Base-by-base conservation (phyloP, 1,140 invertebrate species). In the Caenorhabditis brenneri region DNA sequence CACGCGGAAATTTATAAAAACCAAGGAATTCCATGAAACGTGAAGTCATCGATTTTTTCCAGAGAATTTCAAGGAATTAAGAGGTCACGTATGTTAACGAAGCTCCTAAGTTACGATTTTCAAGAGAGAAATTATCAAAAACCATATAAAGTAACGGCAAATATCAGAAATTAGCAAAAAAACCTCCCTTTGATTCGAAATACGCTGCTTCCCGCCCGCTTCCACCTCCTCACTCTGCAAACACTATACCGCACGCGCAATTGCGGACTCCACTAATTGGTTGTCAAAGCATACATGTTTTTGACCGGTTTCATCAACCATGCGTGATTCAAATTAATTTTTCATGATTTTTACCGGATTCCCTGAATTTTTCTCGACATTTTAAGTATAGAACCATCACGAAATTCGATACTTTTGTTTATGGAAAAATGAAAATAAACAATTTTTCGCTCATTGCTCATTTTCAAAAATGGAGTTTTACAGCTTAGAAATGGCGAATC, bases 401-500 rank as follows among this genome's bases (percentile, higher is more conserved):
- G 27, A 65, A 36, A n/a, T 36, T 42, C 39, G 12, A 42, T 42
- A 42, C 12, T 42, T 42, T 42, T 12, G 39, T 42, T 42, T 42
- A 42, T 12, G 39, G 12, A 6, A 12, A 6, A 6, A 42, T 12
- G 12, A 42, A 42, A 42, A 42, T 42, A 42, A 42, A 42, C 39
- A 42, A 42, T 42, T 42, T 42, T 6, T 42, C 5, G 12, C 39
- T 6, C 39, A 6, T 42, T 6, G 19, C 5, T 9, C 16, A 9
- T 19, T 9, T 51, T 51, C 49, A 19, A 51, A 65, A 65, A 36
- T 36, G 6, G 19, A 39, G 19, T 5, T 65, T 19, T 65, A 10
- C 12, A 74, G 2, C 31, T 39, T 42, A 5, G 22, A 79, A 83
- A 83, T 83, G 82, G 82, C 82, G 48, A 83, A 83, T 83, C 82